phyloP scores from a whole-genome alignment of 2,113 vertebrate species.

The Cheilinus undulatus region DNA sequence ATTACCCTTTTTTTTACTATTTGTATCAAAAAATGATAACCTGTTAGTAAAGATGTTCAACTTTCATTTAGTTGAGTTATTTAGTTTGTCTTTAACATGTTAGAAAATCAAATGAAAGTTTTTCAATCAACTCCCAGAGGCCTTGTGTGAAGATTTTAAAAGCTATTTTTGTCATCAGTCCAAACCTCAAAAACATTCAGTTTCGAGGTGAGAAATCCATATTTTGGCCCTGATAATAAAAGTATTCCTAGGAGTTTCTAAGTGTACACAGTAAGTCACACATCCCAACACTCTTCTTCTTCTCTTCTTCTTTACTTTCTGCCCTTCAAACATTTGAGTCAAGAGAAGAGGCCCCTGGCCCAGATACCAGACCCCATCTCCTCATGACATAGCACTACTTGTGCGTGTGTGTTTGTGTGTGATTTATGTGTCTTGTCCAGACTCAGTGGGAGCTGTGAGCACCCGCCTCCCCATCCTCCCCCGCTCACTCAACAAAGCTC shows the following conservation, averaged over 20 bases:
- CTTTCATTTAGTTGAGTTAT: too few relatives aligned
- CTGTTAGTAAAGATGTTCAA: too few relatives aligned
- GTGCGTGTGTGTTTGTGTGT: constrained; percentile 39
- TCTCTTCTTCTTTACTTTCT: constrained; percentile 18
- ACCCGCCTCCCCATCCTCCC: constrained; percentile 21
- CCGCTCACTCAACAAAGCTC: constrained; percentile 59
- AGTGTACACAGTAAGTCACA: constrained; percentile 39
- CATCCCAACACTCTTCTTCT: constrained; percentile 3
- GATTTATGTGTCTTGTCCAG: constrained; percentile 80
- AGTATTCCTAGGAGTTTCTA: too few relatives aligned
- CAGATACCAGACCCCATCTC: constrained; percentile 62
- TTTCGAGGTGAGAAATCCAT: too few relatives aligned
- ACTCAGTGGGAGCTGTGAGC: constrained; percentile 64
- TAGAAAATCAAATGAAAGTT: not conserved
- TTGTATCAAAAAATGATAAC: too few relatives aligned
- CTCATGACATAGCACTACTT: constrained; percentile 53
- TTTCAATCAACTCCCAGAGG: too few relatives aligned
- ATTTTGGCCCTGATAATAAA: too few relatives aligned
- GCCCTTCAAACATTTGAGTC: constrained; percentile 34
- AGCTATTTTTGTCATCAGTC: not conserved
- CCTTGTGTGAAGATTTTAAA: not conserved
- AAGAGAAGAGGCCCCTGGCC: constrained; percentile 48
- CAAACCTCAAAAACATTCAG: not conserved
- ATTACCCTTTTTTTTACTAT: too few relatives aligned
- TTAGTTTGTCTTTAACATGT: not conserved